phyloP scores from a whole-genome alignment of 2,113 vertebrate species.

The Perca flavescens region DNA sequence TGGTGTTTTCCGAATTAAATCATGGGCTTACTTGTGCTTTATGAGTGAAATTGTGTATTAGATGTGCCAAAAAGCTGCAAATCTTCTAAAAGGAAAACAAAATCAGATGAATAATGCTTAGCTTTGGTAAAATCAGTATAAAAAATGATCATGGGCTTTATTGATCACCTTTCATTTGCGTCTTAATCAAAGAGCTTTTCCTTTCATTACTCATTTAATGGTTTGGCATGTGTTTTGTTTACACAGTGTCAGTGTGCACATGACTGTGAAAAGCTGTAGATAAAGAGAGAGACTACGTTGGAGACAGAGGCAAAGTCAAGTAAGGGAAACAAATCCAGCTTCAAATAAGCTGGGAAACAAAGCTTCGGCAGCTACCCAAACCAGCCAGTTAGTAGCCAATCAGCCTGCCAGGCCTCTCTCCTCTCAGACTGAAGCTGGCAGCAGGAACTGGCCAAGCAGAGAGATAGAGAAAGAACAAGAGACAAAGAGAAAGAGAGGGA shows the following conservation, averaged over 20 bases:
- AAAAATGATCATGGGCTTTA: background rate
- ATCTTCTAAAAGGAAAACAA: conserved; percentile 4
- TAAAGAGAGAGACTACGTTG: conserved; percentile 42
- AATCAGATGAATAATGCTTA: background rate
- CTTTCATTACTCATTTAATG: conserved; percentile 20
- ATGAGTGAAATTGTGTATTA: background rate
- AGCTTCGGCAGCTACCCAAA: conserved; percentile 73
- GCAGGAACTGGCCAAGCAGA: conserved; percentile 60
- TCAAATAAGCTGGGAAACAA: conserved; percentile 73
- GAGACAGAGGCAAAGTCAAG: conserved; percentile 66
- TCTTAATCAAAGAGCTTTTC: background rate
- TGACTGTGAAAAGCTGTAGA: conserved; percentile 17
- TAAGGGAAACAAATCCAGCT: conserved; percentile 73
- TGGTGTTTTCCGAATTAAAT: background rate
- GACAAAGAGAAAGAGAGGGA: conserved; percentile 56
- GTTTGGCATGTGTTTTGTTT: conserved; percentile 30
- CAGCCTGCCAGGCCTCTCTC: conserved; percentile 74
- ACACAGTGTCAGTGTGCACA: background rate
- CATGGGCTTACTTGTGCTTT: background rate
- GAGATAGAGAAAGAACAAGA: conserved; percentile 50
- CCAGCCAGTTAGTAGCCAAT: conserved; percentile 63
- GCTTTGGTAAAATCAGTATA: background rate
- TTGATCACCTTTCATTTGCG: background rate
- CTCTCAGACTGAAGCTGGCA: conserved; percentile 68
- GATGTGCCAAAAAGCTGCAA: background rate